These are phyloP conservation scores for Donacobius atricapilla DNA, from an alignment of 2,113 vertebrate species.

Conservation along the genomic window DNA sequence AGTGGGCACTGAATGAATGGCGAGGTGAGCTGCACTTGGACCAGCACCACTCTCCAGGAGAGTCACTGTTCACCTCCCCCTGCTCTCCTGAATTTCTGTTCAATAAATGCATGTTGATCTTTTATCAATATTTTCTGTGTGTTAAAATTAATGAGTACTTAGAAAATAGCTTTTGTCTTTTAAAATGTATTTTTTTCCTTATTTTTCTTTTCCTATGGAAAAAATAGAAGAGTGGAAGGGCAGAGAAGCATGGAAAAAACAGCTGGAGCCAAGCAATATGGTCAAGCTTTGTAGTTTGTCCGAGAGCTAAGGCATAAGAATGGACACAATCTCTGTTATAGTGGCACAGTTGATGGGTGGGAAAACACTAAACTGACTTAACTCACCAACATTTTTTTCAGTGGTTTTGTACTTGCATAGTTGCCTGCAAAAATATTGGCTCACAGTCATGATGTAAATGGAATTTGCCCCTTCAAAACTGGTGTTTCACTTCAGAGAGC, in stretches of 20 bases:
- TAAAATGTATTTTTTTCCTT: not conserved
- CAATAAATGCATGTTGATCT: not conserved
- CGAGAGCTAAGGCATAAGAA: not conserved
- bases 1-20: conserved; percentile 34
- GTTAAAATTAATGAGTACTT: not conserved
- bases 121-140: not conserved
- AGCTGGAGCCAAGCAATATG: not conserved
- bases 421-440: not conserved
- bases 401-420: not conserved
- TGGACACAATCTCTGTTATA: not conserved
- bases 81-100: not conserved
- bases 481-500: not conserved
- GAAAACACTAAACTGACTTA: not conserved
- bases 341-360: not conserved
- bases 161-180: not conserved
- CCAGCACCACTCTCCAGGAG: not conserved
- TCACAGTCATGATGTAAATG: not conserved
- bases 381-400: not conserved
- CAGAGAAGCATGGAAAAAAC: not conserved
- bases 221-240: not conserved
- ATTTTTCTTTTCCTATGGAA: not conserved
- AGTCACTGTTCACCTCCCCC: not conserved
- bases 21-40: conserved; percentile 18
- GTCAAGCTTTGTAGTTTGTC: not conserved
- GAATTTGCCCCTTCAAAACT: not conserved